Percentiles rank a stretch among this genome's conserved stretches.
phyloP scores from a whole-genome alignment of 2,113 vertebrate genomes.

The Channa argus region DNA sequence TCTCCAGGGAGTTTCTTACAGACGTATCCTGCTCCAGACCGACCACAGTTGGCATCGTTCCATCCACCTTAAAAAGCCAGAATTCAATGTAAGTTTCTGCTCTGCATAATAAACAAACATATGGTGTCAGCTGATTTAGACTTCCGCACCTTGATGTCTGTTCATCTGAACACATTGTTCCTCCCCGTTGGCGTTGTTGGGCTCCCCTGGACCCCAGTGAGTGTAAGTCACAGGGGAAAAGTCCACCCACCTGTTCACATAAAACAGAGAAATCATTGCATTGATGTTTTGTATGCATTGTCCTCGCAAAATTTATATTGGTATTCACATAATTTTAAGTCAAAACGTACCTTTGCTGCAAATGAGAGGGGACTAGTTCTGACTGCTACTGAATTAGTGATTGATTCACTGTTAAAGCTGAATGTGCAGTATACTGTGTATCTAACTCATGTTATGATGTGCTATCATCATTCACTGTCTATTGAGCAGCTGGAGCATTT shows the following conservation, averaged over 20 bases:
- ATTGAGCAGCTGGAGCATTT: not conserved
- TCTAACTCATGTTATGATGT: no score
- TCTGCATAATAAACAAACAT: not conserved
- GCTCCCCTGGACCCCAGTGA: conserved; percentile 82
- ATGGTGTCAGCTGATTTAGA: not conserved
- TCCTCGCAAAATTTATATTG: not conserved
- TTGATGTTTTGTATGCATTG: not conserved
- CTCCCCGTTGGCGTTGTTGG: conserved; percentile 84
- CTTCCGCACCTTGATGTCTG: conserved; percentile 77
- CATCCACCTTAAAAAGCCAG: conserved; percentile 71
- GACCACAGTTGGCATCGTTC: conserved; percentile 85
- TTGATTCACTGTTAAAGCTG: not conserved
- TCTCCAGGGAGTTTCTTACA: conserved; percentile 83
- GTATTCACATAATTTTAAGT: not conserved
- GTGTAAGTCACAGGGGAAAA: conserved; percentile 76
- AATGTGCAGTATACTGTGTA: no score
- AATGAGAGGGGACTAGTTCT: not conserved
- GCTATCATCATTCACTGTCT: not conserved
- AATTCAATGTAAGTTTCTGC: not conserved
- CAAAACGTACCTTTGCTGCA: not conserved
- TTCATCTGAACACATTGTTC: conserved; percentile 85
- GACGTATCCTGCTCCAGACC: conserved; percentile 77
- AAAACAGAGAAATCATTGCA: not conserved
- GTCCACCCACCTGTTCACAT: conserved; percentile 79
- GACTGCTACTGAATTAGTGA: not conserved